phyloP scores from a whole-genome alignment of 2,113 vertebrate species.

The Gadus chalcogrammus region DNA sequence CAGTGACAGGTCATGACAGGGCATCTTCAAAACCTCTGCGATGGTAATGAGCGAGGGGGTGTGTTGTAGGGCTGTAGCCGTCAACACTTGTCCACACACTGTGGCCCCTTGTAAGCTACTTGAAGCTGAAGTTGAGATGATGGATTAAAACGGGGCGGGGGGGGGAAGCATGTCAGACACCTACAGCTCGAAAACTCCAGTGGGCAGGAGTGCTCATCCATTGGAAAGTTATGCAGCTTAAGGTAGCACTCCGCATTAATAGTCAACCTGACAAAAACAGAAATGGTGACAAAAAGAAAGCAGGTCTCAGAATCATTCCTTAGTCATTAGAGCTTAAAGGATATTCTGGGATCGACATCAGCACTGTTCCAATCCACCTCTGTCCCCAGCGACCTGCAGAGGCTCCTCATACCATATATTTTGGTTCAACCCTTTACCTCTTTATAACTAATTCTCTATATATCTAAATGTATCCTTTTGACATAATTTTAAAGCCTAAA shows the following conservation, averaged over 20 bases:
- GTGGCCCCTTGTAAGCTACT: constrained; percentile 31
- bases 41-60: constrained; percentile 36
- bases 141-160: constrained; percentile 43
- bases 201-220: constrained; percentile 97
- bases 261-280: constrained; percentile 86
- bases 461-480: no score
- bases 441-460: no score
- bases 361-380: no score
- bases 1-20: constrained; percentile 51
- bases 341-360: no score
- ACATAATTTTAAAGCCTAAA: no score
- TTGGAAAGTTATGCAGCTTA: constrained; percentile 98
- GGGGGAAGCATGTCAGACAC: constrained; percentile 63
- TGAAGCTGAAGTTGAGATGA: constrained; percentile 57
- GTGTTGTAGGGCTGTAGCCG: constrained; percentile 27
- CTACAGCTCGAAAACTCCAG: constrained; percentile 99
- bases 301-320: constrained; percentile 34
- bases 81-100: constrained; percentile 21
- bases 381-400: no score
- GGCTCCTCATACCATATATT: no score
- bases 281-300: constrained; percentile 58
- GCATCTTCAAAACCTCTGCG: constrained; percentile 49
- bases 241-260: constrained; percentile 99
- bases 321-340: no score
- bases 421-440: no score